Conservation (phyloP, 2,113 vertebrate genomes). For the Euleptes europaea region DNA sequence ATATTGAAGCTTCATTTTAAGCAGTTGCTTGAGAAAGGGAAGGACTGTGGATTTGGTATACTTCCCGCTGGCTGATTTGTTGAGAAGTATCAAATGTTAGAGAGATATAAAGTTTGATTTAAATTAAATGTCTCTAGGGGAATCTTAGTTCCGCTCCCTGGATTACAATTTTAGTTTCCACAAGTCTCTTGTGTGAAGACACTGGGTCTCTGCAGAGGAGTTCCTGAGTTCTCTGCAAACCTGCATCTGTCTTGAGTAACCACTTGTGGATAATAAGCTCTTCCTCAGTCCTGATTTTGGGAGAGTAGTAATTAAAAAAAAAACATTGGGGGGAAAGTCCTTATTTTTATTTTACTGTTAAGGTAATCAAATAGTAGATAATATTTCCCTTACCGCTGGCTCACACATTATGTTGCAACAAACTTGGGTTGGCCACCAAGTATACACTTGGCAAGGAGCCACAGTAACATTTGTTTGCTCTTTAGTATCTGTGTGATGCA, state of each 20-base stretch:
- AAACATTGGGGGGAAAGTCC: not conserved
- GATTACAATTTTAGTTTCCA: not conserved
- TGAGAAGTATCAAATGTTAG: not conserved
- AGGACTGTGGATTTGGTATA: not conserved
- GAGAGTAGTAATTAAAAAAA: not conserved
- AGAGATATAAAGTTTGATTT: not conserved
- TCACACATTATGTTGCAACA: not conserved
- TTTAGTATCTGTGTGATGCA: not conserved
- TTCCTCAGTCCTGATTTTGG: not conserved
- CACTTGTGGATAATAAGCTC: not conserved
- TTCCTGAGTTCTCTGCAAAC: not conserved
- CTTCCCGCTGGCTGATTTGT: not conserved
- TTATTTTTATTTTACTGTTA: not conserved
- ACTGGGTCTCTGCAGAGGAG: not conserved
- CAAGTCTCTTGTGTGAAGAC: not conserved
- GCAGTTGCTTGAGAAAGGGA: not conserved
- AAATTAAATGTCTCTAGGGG: not conserved
- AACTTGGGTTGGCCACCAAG: not conserved
- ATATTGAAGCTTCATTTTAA: not conserved
- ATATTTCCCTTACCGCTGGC: not conserved
- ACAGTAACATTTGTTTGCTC: not conserved
- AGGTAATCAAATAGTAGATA: not conserved
- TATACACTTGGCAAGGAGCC: not conserved
- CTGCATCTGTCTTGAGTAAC: not conserved
- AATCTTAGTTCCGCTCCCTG: not conserved